phyloP scores from a whole-genome alignment of 2,113 vertebrate species.

The Natator depressus region DNA sequence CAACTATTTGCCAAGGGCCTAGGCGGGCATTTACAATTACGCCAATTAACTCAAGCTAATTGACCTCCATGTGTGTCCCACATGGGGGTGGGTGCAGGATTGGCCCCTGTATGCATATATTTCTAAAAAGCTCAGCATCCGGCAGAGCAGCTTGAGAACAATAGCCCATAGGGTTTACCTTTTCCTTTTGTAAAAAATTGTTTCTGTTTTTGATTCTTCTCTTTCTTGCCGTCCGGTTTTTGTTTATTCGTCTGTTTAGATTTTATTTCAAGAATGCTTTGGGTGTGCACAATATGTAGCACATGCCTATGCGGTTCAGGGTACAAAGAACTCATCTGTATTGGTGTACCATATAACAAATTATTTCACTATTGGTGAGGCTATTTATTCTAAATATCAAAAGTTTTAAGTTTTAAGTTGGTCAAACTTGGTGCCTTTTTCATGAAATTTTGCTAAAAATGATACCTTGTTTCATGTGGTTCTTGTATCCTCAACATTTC shows the following conservation, averaged over 20 bases:
- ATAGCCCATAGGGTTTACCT: neutral
- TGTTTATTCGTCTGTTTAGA: neutral
- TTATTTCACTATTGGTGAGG: neutral
- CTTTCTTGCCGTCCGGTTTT: neutral
- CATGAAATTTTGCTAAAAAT: neutral
- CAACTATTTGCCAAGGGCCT: neutral
- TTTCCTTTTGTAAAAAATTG: neutral
- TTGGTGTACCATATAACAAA: neutral
- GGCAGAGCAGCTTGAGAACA: neutral
- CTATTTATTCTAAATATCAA: neutral
- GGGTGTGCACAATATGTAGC: neutral
- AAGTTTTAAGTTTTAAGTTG: neutral
- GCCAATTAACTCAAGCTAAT: constrained; percentile 45
- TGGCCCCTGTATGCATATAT: neutral
- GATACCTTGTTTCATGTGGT: neutral
- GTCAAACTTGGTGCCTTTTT: neutral
- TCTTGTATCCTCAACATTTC: accelerated
- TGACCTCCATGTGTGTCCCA: neutral
- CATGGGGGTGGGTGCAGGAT: neutral
- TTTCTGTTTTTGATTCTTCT: neutral
- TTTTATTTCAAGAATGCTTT: neutral
- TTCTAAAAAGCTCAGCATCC: neutral
- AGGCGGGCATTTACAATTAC: neutral
- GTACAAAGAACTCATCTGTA: neutral
- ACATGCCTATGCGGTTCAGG: neutral